These are phyloP conservation scores for Oscheius myriophilus DNA, from an alignment of 2,888 invertebrate species.

Conservation along the genomic window DNA sequence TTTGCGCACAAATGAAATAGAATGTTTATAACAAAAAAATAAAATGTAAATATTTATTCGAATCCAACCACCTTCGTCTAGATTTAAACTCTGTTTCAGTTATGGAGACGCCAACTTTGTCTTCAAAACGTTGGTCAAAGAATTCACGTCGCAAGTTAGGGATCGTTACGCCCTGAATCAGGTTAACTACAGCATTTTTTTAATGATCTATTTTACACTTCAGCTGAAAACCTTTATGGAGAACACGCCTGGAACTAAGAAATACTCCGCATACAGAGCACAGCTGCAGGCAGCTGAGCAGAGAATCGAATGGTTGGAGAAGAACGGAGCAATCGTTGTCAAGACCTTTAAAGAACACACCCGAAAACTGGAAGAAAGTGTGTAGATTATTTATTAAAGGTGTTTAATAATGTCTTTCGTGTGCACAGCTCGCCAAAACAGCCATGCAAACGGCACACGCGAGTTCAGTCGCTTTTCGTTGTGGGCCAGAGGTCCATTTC, in stretches of 20 bases:
- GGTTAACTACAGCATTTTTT: not conserved
- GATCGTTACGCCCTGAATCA: not conserved
- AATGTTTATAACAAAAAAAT: too few relatives aligned
- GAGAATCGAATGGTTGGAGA: conserved; percentile 17
- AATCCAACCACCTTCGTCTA: too few relatives aligned
- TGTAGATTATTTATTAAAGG: too few relatives aligned
- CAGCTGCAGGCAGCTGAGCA: not conserved
- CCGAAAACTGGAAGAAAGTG: too few relatives aligned
- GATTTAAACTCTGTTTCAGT: not conserved
- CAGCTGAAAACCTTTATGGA: conserved; percentile 9
- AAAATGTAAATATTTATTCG: too few relatives aligned
- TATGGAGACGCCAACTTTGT: conserved; percentile 6
- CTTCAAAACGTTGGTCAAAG: not conserved
- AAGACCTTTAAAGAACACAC: not conserved
- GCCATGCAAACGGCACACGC: too few relatives aligned
- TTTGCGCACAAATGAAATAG: too few relatives aligned
- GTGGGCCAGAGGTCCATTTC: too few relatives aligned
- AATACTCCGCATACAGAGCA: not conserved
- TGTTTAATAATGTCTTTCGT: too few relatives aligned
- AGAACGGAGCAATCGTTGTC: not conserved
- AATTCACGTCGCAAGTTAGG: not conserved
- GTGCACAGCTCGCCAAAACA: too few relatives aligned
- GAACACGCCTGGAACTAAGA: not conserved
- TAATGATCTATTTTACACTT: too few relatives aligned
- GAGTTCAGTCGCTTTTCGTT: too few relatives aligned